phyloP scores from a whole-genome alignment of 1,140 invertebrate species.

The Meloidogyne exigua region DNA sequence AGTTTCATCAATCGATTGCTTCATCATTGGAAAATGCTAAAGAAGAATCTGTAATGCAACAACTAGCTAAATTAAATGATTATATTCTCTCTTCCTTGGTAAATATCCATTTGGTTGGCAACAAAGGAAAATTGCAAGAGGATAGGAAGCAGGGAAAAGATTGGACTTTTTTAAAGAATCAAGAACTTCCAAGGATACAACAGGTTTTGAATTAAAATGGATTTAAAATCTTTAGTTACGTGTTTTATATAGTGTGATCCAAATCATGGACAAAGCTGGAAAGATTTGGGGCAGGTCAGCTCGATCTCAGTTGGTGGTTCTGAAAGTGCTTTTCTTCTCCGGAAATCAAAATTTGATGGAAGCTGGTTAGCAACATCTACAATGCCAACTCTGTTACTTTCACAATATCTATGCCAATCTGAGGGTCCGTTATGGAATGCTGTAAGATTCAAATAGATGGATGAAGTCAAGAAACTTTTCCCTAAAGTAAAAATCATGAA shows the following conservation, averaged over 20 bases:
- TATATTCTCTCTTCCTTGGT: too few species aligned
- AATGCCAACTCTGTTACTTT: constrained; percentile 38
- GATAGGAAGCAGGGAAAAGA: too few species aligned
- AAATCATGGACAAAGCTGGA: background rate
- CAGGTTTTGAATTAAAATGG: too few species aligned
- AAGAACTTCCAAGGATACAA: too few species aligned
- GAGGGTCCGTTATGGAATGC: constrained; percentile 85
- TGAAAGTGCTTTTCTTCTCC: constrained; percentile 76
- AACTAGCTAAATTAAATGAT: too few species aligned
- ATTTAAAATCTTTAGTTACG: too few species aligned
- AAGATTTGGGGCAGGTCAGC: background rate
- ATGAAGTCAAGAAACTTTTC: constrained; percentile 18
- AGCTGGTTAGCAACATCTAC: constrained; percentile 68
- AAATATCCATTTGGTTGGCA: too few species aligned
- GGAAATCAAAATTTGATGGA: constrained; percentile 67
- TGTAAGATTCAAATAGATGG: constrained; percentile 67
- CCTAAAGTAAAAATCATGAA: constrained; percentile 18
- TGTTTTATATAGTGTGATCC: constrained; percentile 28
- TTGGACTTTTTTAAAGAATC: too few species aligned
- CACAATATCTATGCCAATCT: constrained; percentile 81
- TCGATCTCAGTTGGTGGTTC: constrained; percentile 79
- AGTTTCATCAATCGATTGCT: constrained; percentile 41
- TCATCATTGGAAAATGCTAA: constrained; percentile 19
- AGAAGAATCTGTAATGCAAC: too few species aligned
- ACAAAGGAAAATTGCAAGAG: too few species aligned